phyloP scores from a whole-genome alignment of 2,888 invertebrate genomes.

The Pterostichus niger region DNA sequence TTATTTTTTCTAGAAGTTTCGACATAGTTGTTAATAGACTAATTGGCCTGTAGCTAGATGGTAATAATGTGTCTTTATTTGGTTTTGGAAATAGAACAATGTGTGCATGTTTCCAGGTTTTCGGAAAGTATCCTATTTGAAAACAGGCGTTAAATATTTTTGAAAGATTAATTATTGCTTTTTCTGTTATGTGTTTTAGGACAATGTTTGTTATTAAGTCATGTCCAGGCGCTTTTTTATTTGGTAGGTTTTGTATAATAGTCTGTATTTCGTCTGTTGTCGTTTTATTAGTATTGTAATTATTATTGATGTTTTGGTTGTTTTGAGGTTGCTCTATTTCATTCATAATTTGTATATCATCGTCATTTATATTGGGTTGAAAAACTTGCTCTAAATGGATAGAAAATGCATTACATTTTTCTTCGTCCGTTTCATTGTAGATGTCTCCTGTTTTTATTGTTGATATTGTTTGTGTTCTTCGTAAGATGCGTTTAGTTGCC shows the following conservation, averaged over 20 bases:
- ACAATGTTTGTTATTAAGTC: constrained; percentile 21
- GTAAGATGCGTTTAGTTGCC: no score
- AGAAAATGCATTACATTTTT: neutral
- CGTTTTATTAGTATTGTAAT: neutral
- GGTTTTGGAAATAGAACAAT: constrained; percentile 14
- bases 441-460: neutral
- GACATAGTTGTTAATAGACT: constrained; percentile 38
- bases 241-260: constrained; percentile 32
- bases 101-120: constrained; percentile 65
- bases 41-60: constrained; percentile 45
- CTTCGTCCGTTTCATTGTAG: neutral
- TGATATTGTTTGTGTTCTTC: neutral
- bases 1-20: constrained; percentile 18
- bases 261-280: constrained; percentile 25
- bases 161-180: constrained; percentile 66
- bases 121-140: constrained; percentile 74
- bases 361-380: neutral
- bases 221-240: constrained; percentile 31
- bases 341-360: neutral
- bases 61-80: neutral
- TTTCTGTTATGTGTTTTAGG: constrained; percentile 51
- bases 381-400: neutral
- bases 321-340: neutral
- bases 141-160: constrained; percentile 78
- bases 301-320: neutral